Percentiles rank a stretch among this genome's conserved stretches.
Evolutionary conservation across 2,888 invertebrate species (phyloP).

Genomic region (Anorthoa munda): DNA sequence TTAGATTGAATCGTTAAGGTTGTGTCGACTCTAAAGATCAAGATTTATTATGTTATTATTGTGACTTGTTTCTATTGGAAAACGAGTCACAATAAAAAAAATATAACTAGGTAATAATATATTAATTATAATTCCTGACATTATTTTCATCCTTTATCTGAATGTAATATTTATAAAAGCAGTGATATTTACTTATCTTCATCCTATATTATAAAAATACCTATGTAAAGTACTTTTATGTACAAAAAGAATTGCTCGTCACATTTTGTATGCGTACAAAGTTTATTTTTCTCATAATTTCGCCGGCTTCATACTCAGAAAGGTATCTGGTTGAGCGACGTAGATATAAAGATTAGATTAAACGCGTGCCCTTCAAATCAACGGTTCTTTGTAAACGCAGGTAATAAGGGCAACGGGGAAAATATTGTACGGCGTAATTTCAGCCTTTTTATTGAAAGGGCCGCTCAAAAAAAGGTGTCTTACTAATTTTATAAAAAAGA

Average conservation of each 20-base stretch:
- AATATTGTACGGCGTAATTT: conserved; percentile 36
- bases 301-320: conserved; percentile 43
- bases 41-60: background rate
- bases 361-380: conserved; percentile 63
- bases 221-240: background rate
- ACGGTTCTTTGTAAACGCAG: conserved; percentile 54
- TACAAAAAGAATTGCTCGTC: conserved; percentile 19
- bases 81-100: no score
- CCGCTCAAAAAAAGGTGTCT: background rate
- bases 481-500: background rate
- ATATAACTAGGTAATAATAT: no score
- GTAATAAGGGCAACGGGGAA: conserved; percentile 43
- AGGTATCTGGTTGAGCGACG: conserved; percentile 55
- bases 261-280: conserved; percentile 39
- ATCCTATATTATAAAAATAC: background rate
- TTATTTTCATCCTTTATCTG: background rate
- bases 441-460: conserved; percentile 16
- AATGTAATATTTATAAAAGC: background rate
- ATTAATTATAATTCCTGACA: background rate
- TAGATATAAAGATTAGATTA: conserved; percentile 63
- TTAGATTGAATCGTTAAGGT: background rate
- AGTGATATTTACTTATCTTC: background rate
- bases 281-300: conserved; percentile 54
- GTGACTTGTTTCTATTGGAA: background rate
- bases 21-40: background rate